phyloP scores from a whole-genome alignment of 1,140 invertebrate species.

The Tetramorium alpestre region DNA sequence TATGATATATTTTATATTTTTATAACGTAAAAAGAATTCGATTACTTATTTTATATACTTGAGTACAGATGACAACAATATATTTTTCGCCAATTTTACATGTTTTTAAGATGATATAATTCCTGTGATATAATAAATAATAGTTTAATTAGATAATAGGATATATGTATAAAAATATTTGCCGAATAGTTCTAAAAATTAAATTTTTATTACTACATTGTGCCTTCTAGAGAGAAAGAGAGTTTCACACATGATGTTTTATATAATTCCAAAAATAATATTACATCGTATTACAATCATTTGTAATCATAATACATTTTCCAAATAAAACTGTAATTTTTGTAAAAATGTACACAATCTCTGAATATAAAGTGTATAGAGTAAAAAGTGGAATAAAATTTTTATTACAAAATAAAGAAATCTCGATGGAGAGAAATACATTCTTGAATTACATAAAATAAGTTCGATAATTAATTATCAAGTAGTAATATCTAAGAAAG shows the following conservation, averaged over 20 bases:
- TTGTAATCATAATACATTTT: neutral
- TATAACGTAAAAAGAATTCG: neutral
- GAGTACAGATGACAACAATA: neutral
- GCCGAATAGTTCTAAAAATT: neutral
- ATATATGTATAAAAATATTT: neutral
- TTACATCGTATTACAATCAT: neutral
- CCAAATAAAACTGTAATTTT: neutral
- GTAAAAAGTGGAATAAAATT: neutral
- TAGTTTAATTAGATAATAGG: neutral
- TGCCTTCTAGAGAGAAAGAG: neutral
- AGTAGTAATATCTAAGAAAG: neutral
- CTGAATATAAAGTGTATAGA: neutral
- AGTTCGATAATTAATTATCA: neutral
- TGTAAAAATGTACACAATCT: neutral
- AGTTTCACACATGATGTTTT: neutral
- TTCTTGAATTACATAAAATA: neutral
- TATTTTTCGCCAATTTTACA: constrained; percentile 32
- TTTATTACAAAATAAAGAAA: neutral
- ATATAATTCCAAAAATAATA: neutral
- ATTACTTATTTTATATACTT: constrained; percentile 19
- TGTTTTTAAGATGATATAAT: neutral
- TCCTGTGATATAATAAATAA: constrained; percentile 30
- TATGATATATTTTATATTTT: constrained; percentile 22
- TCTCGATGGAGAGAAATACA: neutral
- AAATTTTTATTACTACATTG: neutral